Conservation (phyloP, 1,140 invertebrate species). For the Ditylenchus dipsaci region DNA sequence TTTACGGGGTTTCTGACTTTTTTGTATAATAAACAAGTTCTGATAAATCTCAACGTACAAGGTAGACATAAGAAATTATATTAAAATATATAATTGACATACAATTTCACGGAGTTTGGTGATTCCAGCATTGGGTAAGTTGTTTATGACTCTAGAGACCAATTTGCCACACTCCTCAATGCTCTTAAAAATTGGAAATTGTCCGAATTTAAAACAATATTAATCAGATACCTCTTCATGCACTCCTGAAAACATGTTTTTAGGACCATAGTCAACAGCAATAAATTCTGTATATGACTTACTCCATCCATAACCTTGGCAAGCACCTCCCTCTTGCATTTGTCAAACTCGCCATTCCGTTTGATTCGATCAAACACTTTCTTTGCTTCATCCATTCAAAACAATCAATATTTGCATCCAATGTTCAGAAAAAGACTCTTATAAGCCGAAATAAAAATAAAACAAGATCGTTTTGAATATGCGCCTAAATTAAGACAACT, state of each 20-base stretch:
- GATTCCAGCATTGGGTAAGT: not conserved
- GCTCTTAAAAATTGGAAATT: too few relatives aligned
- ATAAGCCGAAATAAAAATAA: too few relatives aligned
- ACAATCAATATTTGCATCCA: not conserved
- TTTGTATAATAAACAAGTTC: too few relatives aligned
- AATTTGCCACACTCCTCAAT: not conserved
- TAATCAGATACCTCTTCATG: not conserved
- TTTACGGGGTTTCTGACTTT: too few relatives aligned
- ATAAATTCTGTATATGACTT: not conserved
- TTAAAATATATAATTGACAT: not conserved
- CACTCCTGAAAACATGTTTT: not conserved
- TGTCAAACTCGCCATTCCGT: conserved; percentile 8
- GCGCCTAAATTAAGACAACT: too few relatives aligned
- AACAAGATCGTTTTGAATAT: too few relatives aligned
- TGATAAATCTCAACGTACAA: too few relatives aligned
- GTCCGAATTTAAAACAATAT: too few relatives aligned
- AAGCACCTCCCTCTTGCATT: not conserved
- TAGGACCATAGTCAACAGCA: not conserved
- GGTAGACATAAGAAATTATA: too few relatives aligned
- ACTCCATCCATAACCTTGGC: conserved; percentile 5
- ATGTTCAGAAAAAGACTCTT: not conserved
- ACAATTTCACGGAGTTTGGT: not conserved
- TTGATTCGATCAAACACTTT: conserved; percentile 4
- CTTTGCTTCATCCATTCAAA: conserved; percentile 4
- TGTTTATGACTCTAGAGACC: not conserved